phyloP scores from a whole-genome alignment of 2,888 invertebrate species.

The Gryllus longicercus region DNA sequence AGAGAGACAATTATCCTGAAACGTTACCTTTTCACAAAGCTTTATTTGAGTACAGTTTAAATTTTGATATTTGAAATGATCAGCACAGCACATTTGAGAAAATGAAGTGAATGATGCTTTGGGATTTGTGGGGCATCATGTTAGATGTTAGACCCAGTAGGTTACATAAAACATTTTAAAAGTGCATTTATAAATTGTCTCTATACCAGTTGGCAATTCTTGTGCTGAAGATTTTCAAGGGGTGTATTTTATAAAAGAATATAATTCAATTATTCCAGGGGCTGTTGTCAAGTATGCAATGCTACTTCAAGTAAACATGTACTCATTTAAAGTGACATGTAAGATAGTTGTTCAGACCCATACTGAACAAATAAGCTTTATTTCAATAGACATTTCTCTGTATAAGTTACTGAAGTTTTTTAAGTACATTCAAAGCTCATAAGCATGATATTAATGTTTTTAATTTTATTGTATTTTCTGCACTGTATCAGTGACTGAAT shows the following conservation, averaged over 20 bases:
- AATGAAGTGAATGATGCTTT: not conserved
- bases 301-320: not conserved
- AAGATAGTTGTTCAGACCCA: no score
- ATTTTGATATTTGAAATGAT: not conserved
- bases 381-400: no score
- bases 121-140: constrained; percentile 1
- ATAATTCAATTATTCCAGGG: no score
- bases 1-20: not conserved
- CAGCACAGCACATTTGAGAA: not conserved
- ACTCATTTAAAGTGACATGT: not conserved
- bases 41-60: constrained; percentile 2
- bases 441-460: no score
- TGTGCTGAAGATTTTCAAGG: not conserved
- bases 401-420: no score
- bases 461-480: no score
- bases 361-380: no score
- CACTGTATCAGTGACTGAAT: no score
- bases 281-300: no score
- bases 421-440: no score
- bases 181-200: not conserved
- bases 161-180: not conserved
- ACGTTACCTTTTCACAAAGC: not conserved
- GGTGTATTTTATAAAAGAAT: no score
- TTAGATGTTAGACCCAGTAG: constrained; percentile 17
- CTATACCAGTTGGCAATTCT: not conserved